Base-by-base conservation (phyloP, 2,797 vertebrate genomes). In the Numenius phaeopus region DNA sequence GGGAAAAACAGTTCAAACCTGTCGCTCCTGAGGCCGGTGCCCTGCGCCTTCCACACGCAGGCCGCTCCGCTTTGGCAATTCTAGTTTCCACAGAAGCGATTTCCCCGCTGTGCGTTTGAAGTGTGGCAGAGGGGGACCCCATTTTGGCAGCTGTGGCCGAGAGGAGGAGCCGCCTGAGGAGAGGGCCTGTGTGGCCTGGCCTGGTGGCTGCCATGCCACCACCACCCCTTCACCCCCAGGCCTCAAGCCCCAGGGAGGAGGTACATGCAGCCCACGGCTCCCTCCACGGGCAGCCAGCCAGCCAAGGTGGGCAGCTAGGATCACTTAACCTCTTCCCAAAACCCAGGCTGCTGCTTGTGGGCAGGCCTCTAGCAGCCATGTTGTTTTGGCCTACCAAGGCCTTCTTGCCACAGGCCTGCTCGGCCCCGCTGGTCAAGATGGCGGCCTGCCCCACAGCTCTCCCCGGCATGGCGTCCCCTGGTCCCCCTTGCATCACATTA, bases 31-130 rank as follows among this genome's bases (percentile, higher is more conserved):
- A 19, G 15, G 8, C 26, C 1, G 1, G 9, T 9, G 14, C 5
- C 7, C 11, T 9, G 0, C 0, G 0, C 11, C 17, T 32, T 50
- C 46, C 2, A 3, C 0, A 0, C 0, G 0, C 77, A 16, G 15
- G 14, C 3, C 3, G 4, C 21, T 65, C 34, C 46, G 7, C 10
- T 1, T 3, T 12, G 30, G 21, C 14, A 58, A 12, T 50, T 50
- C 17, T 26, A 4, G 55, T 86, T 81, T 44, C 24, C 40, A 40
- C 8, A 10, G 39, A 62, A 88, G 8, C 1, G 5, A 55, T n/a
- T 64, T 40, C 46, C 39, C 14, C 1, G 0, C 14, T 0, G 0
- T 0, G 1, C 7, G 0, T 26, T 6, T 44, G 13, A 64, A 70
- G 21, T 7, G 10, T 8, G 32, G 49, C 0, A 2, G 14, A 4